These are phyloP conservation scores for Clupea harengus DNA, from an alignment of 2,113 vertebrate genomes.

Conservation along the genomic window DNA sequence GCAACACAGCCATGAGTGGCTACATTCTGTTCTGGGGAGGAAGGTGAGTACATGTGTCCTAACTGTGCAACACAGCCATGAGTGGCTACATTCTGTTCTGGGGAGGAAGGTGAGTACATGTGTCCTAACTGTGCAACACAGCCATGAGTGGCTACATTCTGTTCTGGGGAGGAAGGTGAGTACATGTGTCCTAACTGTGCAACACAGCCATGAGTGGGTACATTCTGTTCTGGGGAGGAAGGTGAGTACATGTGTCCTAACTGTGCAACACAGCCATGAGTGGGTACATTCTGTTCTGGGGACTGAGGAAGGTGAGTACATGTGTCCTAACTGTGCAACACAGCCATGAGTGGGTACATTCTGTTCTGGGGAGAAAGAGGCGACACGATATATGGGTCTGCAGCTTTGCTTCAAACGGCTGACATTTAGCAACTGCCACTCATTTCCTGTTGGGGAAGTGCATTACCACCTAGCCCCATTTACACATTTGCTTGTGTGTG, in stretches of 20 bases:
- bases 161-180: not conserved
- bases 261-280: too few relatives aligned
- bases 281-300: not conserved
- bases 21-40: not conserved
- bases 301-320: not conserved
- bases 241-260: not conserved
- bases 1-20: not conserved
- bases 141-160: not conserved
- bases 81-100: not conserved
- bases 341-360: not conserved
- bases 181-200: too few relatives aligned
- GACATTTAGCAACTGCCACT: slow-evolving; percentile 59
- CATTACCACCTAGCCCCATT: not conserved
- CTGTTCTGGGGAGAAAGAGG: not conserved
- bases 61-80: not conserved
- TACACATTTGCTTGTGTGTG: not conserved
- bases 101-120: too few relatives aligned
- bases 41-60: too few relatives aligned
- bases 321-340: not conserved
- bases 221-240: not conserved
- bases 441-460: slow-evolving; percentile 66
- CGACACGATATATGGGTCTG: not conserved
- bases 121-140: not conserved
- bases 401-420: slow-evolving; percentile 23
- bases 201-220: not conserved